phyloP scores from a whole-genome alignment of 2,888 invertebrate species.

The Podotricha telesiphe region DNA sequence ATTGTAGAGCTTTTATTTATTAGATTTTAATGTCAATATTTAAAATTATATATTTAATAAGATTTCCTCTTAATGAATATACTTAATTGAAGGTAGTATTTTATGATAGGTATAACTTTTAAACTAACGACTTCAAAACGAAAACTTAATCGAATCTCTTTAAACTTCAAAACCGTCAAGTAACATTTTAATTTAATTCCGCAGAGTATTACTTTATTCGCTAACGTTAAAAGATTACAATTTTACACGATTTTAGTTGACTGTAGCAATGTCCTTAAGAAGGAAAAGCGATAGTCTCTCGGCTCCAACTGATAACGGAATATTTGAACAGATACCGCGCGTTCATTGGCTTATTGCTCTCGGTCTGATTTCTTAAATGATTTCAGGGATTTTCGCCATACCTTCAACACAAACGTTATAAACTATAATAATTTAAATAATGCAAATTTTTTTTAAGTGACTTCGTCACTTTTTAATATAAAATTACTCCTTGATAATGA shows the following conservation, averaged over 20 bases:
- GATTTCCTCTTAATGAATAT: too few relatives aligned
- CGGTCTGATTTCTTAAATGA: constrained; percentile 63
- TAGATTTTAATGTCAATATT: too few relatives aligned
- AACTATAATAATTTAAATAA: background rate
- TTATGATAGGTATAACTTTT: too few relatives aligned
- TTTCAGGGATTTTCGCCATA: constrained; percentile 58
- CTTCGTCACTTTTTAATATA: too few relatives aligned
- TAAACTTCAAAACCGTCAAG: background rate
- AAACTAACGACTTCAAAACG: too few relatives aligned
- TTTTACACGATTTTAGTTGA: constrained; percentile 22
- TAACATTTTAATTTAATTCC: background rate
- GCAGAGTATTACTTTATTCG: background rate
- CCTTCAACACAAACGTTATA: background rate
- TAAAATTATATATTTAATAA: too few relatives aligned
- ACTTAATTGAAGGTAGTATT: too few relatives aligned
- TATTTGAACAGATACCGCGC: constrained; percentile 65
- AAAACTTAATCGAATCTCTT: background rate
- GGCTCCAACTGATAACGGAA: constrained; percentile 64
- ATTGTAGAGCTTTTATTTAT: too few relatives aligned
- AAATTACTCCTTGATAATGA: too few relatives aligned
- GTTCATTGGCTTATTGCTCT: constrained; percentile 75
- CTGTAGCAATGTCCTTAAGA: constrained; percentile 57
- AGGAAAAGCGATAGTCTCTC: constrained; percentile 73
- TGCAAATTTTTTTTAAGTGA: too few relatives aligned
- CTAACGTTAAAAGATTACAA: constrained; percentile 20